Evolutionary conservation across 2,888 invertebrate genomes (phyloP), one percentile per base, ranked within the genome.

Genomic region (Hirtodrosophila confusa): DNA sequence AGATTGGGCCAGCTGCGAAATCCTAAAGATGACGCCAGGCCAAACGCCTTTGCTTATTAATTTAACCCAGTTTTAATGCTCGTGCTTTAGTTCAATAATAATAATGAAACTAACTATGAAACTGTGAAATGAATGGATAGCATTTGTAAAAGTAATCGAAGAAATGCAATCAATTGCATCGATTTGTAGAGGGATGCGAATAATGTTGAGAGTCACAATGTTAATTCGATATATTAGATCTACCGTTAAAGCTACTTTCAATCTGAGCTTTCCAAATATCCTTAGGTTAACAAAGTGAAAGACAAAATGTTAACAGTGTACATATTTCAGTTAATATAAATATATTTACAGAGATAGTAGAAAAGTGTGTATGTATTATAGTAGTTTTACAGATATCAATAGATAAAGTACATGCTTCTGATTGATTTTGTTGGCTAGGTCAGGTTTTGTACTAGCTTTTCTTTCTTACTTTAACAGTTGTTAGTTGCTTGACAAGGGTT

Each of bases 31-130:
- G 78, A 63, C 50, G 75, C 62, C 62, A 54, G 67, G 35, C 41
- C 29, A 41, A 57, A 73, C 66, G 75, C 58, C 58, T 66, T 47
- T 64, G 65, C 62, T 62, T 83, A 77, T 80, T 77, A 84, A 80
- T 64, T 62, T 71, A 80, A 68, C 84, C 87, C 57, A 86, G 53
- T 80, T 80, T 69, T 24, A 17, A 23, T 40, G 54, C 65, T 69
- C 71, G 63, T 78, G 68, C 70, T 45, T 58, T 63, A 60, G 74
- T 51, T 61, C 50, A 66, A 78, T 71, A 67, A 67, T 8, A 54
- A 17, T 17, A 69, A 62, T 43, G 44, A 4, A 44, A 11, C 44
- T 33, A 23, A 33, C 29, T 44, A 10, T 1, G 29, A 24, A 37
- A 8, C 29, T 39, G 9, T 17, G 7, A 68, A 63, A 60, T 29